Evolutionary conservation across 2,888 invertebrate species (phyloP), one percentile per base, ranked within the genome.

Genomic region (Melolontha melolontha): DNA sequence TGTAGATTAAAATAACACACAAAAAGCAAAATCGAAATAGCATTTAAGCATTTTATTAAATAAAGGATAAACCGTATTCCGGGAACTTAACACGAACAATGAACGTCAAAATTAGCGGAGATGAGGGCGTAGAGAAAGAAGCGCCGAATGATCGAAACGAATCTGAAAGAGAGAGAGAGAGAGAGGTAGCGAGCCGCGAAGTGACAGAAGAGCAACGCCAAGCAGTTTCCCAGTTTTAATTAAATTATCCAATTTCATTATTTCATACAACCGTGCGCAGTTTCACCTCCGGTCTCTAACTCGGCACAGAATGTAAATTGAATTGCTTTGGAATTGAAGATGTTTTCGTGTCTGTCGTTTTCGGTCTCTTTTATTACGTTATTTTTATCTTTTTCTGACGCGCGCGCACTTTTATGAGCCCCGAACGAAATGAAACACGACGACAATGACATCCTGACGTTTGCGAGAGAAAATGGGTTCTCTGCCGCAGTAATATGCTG

Each of bases 301-400:
- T 17, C 52, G 39, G 34, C 39, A 71, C 73, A 67, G 71, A 73
- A 75, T 73, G 74, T 71, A 75, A 76, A 76, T 76, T 75, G 72
- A 75, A 76, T 76, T 75, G 74, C 71, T 71, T 71, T 72, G 66
- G 70, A 71, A 73, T 72, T 44, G 59, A 14, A 44, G 59, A 29
- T 59, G 59, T 59, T 59, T 47, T 59, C 47, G 41, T 55, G 55
- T 22, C 55, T n/a, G 55, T 22, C 55, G 55, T 59, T 47, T 59
- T 44, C 14, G 29, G 44, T 42, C 57, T 42, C 42, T 22, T 59
- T 59, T 44, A 59, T 59, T 44, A 47, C 29, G 44, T 59, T 59
- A 59, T 11, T 59, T 59, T 59, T 59, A 47, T 47, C 47, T 34
- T 59, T 59, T 29, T 59, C 59, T 44, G 40, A 11, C 22, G 22